Conservation (phyloP, 2,113 vertebrate species). For the Poecile atricapillus region DNA sequence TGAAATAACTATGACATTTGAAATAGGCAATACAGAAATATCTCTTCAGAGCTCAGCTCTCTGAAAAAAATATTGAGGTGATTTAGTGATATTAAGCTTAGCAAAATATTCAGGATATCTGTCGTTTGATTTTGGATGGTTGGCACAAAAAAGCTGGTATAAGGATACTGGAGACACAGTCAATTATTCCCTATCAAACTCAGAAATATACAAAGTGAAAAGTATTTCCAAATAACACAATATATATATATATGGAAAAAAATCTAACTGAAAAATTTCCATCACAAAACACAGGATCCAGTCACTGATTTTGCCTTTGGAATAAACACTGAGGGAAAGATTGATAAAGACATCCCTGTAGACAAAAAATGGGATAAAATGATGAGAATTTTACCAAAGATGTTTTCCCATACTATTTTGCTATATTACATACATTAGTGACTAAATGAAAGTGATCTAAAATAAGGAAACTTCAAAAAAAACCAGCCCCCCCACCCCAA, state of each 20-base stretch:
- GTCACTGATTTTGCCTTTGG: neutral
- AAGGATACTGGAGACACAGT: neutral
- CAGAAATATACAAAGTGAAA: neutral
- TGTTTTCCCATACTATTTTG: fast-evolving
- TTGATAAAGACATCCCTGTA: neutral
- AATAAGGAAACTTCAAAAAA: neutral
- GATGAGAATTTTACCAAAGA: neutral
- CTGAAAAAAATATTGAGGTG: neutral
- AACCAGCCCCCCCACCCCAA: fast-evolving
- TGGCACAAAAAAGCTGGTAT: neutral
- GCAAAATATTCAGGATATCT: neutral
- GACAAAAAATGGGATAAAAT: neutral
- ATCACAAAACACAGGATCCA: neutral
- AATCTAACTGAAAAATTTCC: neutral
- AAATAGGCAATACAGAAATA: neutral
- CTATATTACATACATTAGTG: neutral
- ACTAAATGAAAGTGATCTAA: neutral
- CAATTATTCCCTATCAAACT: neutral
- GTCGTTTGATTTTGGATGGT: neutral
- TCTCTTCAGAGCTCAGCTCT: neutral
- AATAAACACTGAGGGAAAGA: neutral
- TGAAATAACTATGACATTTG: neutral
- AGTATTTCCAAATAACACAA: neutral
- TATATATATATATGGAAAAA: neutral
- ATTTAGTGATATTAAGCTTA: neutral